A percentile compares a stretch with the other conserved stretches of the same genome.
These are phyloP conservation scores for Drosophila kikkawai DNA, from an alignment of 1,140 invertebrate species.

Conservation along the genomic window DNA sequence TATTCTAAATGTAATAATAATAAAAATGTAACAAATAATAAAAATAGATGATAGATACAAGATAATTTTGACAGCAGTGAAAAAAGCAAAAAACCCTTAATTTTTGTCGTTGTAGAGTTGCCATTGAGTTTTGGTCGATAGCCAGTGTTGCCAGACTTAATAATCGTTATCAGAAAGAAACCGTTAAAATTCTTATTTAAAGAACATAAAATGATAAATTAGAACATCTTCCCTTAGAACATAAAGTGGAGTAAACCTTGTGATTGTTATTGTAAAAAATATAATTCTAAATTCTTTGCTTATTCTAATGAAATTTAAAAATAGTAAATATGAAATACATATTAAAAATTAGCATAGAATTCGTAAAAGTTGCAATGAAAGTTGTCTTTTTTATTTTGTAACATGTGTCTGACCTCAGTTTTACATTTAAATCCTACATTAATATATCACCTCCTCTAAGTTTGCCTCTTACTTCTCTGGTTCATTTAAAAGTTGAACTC, in stretches of 20 bases:
- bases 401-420: background rate
- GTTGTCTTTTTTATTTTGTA: background rate
- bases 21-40: no score
- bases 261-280: no score
- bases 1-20: no score
- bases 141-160: constrained; percentile 10
- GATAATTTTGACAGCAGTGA: background rate
- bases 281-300: background rate
- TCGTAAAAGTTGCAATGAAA: background rate
- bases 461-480: constrained; percentile 5
- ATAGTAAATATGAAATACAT: background rate
- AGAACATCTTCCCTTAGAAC: background rate
- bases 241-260: no score
- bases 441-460: constrained; percentile 4
- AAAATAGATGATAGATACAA: background rate
- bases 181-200: background rate
- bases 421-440: constrained; percentile 1
- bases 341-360: background rate
- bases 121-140: background rate
- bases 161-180: background rate
- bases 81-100: background rate
- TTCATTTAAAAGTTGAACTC: constrained; percentile 12
- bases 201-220: background rate
- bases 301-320: background rate
- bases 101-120: background rate